Conservation (phyloP, 92 coral and sea anemone species). For the Blastomussa wellsi region DNA sequence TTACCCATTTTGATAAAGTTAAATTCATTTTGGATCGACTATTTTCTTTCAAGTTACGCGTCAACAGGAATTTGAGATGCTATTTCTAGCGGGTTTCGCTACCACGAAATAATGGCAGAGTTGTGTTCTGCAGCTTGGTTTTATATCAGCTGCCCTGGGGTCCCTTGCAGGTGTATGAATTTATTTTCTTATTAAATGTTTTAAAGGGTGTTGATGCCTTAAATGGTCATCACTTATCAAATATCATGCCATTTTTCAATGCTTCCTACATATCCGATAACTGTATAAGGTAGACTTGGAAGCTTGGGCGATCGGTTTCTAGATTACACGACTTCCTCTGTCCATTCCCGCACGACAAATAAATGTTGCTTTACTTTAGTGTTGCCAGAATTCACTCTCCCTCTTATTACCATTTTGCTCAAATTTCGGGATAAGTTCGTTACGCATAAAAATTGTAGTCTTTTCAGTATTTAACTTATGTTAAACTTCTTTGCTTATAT, state of each 20-base stretch:
- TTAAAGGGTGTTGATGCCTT: neutral
- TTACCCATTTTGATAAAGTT: constrained; percentile 13
- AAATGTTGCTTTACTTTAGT: neutral
- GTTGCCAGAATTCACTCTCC: neutral
- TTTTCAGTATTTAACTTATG: no score
- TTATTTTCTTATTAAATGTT: constrained; percentile 23
- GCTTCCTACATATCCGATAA: constrained; percentile 25
- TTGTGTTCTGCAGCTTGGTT: neutral
- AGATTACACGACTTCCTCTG: constrained; percentile 25
- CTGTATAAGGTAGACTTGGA: neutral
- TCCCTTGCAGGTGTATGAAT: constrained; percentile 3
- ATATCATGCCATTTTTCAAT: constrained; percentile 9
- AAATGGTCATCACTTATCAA: constrained; percentile 37
- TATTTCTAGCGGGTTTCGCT: neutral
- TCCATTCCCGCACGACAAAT: constrained; percentile 4
- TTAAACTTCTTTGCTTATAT: no score
- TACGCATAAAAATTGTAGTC: neutral
- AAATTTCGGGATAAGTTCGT: neutral
- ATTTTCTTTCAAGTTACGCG: neutral
- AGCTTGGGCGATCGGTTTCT: neutral
- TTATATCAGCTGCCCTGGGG: constrained; percentile 12
- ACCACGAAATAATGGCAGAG: neutral
- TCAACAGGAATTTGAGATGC: neutral
- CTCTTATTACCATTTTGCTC: neutral
- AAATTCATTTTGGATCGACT: constrained; percentile 18